Evolutionary conservation across 1,140 invertebrate species (phyloP).

Genomic region (Trichonephila clavipes): DNA sequence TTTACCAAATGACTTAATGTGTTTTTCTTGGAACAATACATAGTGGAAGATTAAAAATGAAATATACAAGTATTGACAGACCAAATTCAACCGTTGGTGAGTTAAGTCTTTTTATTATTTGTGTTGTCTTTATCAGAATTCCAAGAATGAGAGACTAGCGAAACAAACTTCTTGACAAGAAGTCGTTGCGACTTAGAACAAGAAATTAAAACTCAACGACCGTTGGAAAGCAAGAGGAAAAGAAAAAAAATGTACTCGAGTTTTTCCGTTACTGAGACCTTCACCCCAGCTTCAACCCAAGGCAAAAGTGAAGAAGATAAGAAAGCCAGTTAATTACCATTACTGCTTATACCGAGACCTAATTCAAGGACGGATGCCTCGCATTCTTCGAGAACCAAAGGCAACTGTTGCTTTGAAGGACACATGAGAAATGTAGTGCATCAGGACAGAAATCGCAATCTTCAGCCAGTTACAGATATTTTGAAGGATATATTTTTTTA

Average conservation of each 20-base stretch:
- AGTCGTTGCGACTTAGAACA: constrained; percentile 1
- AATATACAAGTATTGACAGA: neutral
- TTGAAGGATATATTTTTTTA: neutral
- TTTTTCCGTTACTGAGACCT: constrained; percentile 49
- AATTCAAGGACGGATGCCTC: constrained; percentile 62
- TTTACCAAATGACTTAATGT: no score
- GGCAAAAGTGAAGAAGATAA: constrained; percentile 48
- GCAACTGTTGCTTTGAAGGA: constrained; percentile 36
- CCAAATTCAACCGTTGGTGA: constrained; percentile 8
- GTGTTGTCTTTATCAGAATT: neutral
- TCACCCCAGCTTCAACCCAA: constrained; percentile 26
- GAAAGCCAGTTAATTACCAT: constrained; percentile 69
- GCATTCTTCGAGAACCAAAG: constrained; percentile 42
- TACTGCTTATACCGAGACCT: constrained; percentile 59
- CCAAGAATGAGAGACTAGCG: neutral
- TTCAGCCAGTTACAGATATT: neutral
- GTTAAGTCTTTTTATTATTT: neutral
- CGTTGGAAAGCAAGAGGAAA: constrained; percentile 6
- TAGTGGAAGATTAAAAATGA: no score
- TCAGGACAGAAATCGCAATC: neutral
- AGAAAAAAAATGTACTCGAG: neutral
- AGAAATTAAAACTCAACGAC: constrained; percentile 24
- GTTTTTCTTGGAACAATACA: no score
- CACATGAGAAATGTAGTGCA: constrained; percentile 2
- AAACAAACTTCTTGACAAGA: neutral